These are phyloP conservation scores for Tipula helvola DNA, from an alignment of 2,888 invertebrate genomes.

Conservation along the genomic window DNA sequence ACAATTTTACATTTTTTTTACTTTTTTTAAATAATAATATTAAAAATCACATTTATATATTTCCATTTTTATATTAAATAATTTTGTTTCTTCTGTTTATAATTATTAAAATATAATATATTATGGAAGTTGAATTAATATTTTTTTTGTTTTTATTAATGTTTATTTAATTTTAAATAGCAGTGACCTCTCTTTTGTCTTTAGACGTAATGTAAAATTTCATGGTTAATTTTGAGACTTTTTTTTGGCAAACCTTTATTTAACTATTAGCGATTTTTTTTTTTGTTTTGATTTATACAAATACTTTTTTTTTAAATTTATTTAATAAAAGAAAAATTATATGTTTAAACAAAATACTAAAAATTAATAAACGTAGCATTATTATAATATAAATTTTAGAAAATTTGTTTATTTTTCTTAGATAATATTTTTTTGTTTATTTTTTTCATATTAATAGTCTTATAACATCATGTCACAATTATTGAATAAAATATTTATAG, in stretches of 20 bases:
- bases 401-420: neutral
- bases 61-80: neutral
- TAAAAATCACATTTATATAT: slow-evolving; percentile 4
- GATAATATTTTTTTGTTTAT: neutral
- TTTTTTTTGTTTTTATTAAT: neutral
- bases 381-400: neutral
- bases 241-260: neutral
- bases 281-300: neutral
- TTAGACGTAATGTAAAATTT: neutral
- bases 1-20: neutral
- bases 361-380: neutral
- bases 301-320: neutral
- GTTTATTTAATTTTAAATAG: neutral
- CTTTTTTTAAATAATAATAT: neutral
- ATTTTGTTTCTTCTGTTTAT: neutral
- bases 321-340: neutral
- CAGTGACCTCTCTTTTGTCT: neutral
- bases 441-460: neutral
- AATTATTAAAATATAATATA: neutral
- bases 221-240: neutral
- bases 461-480: neutral
- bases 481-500: neutral
- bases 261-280: neutral
- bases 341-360: slow-evolving; percentile 4
- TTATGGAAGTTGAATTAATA: neutral